Conservation (phyloP, 2,797 vertebrate species). For the Heterohyrax brucei region DNA sequence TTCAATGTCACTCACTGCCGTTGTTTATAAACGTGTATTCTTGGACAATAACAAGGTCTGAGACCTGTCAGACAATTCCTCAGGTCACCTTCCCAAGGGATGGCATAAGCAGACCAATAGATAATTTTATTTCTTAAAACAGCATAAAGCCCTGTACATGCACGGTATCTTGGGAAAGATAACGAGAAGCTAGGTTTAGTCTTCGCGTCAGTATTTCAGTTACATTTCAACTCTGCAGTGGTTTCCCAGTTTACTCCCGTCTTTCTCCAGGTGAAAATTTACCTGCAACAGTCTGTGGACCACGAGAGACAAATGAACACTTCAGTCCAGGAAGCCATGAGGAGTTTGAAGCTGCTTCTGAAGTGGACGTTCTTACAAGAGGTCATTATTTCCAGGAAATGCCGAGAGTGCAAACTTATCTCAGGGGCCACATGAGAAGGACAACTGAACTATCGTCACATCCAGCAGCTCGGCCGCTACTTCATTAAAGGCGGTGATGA, state of each 20-base stretch:
- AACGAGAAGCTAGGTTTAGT: slow-evolving; percentile 5
- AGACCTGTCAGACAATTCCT: not conserved
- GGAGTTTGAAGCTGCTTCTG: not conserved
- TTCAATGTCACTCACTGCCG: not conserved
- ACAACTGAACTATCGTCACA: not conserved
- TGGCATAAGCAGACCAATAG: slow-evolving; percentile 6
- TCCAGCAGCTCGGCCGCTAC: not conserved
- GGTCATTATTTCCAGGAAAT: slow-evolving; percentile 44
- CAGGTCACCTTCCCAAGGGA: not conserved
- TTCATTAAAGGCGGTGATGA: slow-evolving; percentile 49
- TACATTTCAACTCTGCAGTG: not conserved
- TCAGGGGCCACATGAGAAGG: slow-evolving; percentile 54
- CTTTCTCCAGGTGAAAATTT: slow-evolving; percentile 9
- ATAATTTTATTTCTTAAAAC: slow-evolving; percentile 63
- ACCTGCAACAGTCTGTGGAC: slow-evolving; percentile 18
- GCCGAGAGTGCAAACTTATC: slow-evolving; percentile 21
- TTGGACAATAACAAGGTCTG: not conserved
- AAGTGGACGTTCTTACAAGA: slow-evolving; percentile 14
- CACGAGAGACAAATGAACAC: not conserved
- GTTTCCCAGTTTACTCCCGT: not conserved
- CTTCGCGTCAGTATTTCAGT: slow-evolving; percentile 39
- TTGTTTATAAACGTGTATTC: not conserved
- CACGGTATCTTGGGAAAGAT: not conserved
- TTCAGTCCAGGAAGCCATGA: not conserved
- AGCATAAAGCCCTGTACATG: not conserved